These are phyloP conservation scores for Phoxinus phoxinus DNA, from an alignment of 2,113 vertebrate genomes.

Conservation along the genomic window DNA sequence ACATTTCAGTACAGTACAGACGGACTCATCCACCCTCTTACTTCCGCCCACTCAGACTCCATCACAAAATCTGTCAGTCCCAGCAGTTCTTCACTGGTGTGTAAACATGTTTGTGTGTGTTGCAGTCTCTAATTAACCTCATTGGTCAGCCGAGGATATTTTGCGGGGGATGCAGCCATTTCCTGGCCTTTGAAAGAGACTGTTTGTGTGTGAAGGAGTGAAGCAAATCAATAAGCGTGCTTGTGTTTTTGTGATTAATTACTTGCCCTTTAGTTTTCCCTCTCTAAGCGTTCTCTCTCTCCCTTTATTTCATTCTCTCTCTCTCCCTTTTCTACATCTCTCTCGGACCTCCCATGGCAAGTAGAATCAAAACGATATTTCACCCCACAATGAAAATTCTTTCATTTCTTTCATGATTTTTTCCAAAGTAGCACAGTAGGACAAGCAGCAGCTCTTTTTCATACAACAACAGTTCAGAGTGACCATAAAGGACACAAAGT, in stretches of 20 bases:
- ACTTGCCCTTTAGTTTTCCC: conserved; percentile 26
- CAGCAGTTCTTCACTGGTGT: neutral
- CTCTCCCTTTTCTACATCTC: neutral
- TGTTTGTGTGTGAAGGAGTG: neutral
- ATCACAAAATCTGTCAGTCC: conserved; percentile 5
- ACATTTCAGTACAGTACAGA: conserved; percentile 20
- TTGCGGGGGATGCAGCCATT: neutral
- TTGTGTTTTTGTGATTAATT: conserved; percentile 43
- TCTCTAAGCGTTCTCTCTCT: conserved; percentile 5
- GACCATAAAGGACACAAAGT: neutral
- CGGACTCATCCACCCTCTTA: conserved; percentile 15
- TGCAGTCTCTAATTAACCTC: neutral
- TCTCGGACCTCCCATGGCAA: neutral
- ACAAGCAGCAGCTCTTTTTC: neutral
- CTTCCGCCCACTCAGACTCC: conserved; percentile 6
- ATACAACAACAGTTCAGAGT: neutral
- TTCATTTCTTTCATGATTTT: neutral
- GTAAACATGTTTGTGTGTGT: conserved; percentile 40
- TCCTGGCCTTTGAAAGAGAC: neutral
- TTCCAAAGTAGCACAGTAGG: neutral
- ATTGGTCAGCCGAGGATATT: neutral
- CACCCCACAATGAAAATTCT: neutral
- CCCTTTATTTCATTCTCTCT: neutral
- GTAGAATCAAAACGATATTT: neutral
- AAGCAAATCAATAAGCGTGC: conserved; percentile 15